phyloP scores from a whole-genome alignment of 2,113 vertebrate genomes.

The Columba livia region DNA sequence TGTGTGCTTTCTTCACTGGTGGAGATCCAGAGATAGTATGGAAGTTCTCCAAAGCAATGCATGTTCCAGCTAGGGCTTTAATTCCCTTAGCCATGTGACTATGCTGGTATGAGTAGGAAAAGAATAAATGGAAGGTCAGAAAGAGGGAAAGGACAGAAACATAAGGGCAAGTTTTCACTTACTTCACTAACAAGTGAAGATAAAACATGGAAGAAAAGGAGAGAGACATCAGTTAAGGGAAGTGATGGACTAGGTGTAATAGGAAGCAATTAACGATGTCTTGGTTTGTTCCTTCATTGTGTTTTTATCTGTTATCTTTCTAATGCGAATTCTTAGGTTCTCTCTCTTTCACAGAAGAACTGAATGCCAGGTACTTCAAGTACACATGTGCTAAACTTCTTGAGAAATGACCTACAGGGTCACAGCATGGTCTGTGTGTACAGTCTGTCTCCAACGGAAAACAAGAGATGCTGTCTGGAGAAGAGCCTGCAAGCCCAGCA shows the following conservation, averaged over 20 bases:
- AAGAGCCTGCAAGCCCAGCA: background rate
- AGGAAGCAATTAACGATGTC: background rate
- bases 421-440: background rate
- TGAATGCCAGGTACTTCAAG: background rate
- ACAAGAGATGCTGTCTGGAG: background rate
- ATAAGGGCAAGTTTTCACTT: background rate
- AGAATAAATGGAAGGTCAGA: background rate
- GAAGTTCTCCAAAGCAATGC: background rate
- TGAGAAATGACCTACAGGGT: background rate
- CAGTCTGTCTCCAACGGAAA: fast-evolving
- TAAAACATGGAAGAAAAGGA: background rate
- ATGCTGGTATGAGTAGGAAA: background rate
- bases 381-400: background rate
- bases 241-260: background rate
- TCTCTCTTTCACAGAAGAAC: background rate
- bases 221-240: background rate
- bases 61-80: background rate
- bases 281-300: background rate
- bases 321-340: background rate
- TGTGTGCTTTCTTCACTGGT: background rate
- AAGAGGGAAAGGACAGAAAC: background rate
- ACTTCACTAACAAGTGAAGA: background rate
- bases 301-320: background rate
- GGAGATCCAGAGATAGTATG: background rate
- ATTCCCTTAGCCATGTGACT: background rate